Evolutionary conservation across 2,797 vertebrate genomes (phyloP), one percentile per base, ranked within the genome.

Genomic region (Arctocebus calabarensis): DNA sequence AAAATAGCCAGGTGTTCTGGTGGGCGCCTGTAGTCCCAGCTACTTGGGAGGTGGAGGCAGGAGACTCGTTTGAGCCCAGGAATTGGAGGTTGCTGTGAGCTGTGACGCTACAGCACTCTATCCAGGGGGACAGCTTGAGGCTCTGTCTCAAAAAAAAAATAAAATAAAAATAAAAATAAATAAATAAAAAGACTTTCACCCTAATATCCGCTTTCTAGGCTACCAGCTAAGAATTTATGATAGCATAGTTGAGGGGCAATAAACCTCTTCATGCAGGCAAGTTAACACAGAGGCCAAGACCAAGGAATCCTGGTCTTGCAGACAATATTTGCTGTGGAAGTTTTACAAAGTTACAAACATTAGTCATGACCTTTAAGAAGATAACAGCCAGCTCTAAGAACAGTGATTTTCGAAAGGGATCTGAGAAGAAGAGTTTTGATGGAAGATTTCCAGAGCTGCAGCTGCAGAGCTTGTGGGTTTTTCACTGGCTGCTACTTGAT

Each of bases 401-500:
- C 73, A 78, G 62, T 48, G 83, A 74, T 92, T 96, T 97, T 96
- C 96, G 96, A 97, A 96, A 85, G 68, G 75, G 64, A 96, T 96
- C 75, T 95, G 96, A 84, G 95, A 97, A 94, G 84, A 93, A 97
- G 83, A 16, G 81, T 59, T 92, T 92, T 25, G 3, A 78, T 93
- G 94, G 95, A 97, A 96, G 73, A 37, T 79, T 95, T 96, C 94
- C 97, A 97, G 93, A 95, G 74, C 93, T 94, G 96, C 71, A 59
- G 96, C 88, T 95, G 95, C 79, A 2, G 71, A 95, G 78, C 68
- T 81, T 96, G 94, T 95, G 87, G 90, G 71, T 87, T 97, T 97
- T 95, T 93, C 97, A 97, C 61, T 96, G 97, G 95, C 92, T 98
- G 96, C 74, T 95, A 75, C 62, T 97, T 27, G 91, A 97, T 37